Conservation (phyloP, 2,888 invertebrate species). For the Deladenus siricidicola region DNA sequence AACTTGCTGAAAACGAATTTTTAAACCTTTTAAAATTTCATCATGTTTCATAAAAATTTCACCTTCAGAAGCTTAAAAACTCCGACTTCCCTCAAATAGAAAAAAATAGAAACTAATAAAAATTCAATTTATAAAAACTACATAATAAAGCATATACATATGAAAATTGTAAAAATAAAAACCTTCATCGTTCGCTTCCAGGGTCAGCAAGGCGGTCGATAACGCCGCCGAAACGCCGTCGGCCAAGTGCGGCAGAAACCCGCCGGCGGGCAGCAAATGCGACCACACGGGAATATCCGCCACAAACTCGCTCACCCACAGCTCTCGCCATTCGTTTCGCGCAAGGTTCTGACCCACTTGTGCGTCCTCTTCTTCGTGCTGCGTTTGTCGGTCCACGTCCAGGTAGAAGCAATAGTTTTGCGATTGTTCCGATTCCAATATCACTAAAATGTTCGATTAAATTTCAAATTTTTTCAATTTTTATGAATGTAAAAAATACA, state of each 20-base stretch:
- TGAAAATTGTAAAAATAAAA: no score
- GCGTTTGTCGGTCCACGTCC: background rate
- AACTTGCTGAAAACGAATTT: no score
- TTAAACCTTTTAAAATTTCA: no score
- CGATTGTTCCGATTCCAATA: conserved; percentile 6
- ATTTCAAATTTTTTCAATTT: background rate
- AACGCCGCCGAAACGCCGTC: background rate
- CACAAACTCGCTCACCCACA: background rate
- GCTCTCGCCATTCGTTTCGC: background rate
- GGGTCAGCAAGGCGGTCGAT: background rate
- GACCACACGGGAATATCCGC: conserved; percentile 9
- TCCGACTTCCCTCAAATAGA: no score
- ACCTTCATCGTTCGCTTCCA: no score
- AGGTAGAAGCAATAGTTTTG: conserved; percentile 7
- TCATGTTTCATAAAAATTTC: no score
- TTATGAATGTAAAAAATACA: background rate
- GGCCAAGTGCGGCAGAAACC: background rate
- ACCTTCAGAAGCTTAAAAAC: no score
- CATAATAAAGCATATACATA: no score
- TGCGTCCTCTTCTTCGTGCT: background rate
- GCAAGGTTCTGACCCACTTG: background rate
- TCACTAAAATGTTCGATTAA: background rate
- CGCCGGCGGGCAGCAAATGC: conserved; percentile 1
- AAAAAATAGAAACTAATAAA: no score
- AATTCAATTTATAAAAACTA: no score